These are phyloP conservation scores for Azemiops feae DNA, from an alignment of 2,113 vertebrate genomes.

Conservation along the genomic window DNA sequence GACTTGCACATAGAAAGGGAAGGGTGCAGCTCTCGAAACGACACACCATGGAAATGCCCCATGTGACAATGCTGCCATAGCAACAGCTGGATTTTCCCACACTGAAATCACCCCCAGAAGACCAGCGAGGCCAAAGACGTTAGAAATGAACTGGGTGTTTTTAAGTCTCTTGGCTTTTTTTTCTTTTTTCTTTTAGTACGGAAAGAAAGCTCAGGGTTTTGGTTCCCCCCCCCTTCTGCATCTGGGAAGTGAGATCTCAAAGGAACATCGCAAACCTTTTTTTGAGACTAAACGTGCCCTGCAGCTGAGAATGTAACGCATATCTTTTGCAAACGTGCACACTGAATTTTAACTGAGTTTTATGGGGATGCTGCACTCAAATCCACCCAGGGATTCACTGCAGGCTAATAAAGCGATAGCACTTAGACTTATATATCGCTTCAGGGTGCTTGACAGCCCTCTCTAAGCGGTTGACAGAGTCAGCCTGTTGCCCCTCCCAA, in stretches of 20 bases:
- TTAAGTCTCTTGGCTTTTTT: not conserved
- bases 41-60: not conserved
- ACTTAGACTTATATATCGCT: too few relatives aligned
- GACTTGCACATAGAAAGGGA: not conserved
- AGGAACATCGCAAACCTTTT: not conserved
- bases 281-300: not conserved
- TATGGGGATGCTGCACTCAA: not conserved
- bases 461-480: too few relatives aligned
- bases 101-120: slow-evolving; percentile 9
- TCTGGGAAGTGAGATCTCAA: not conserved
- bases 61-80: slow-evolving; percentile 57
- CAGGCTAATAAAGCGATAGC: not conserved
- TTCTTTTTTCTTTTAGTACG: not conserved
- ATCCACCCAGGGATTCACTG: not conserved
- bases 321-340: not conserved
- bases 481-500: too few relatives aligned
- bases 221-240: not conserved
- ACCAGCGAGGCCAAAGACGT: not conserved
- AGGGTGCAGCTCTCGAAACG: slow-evolving; percentile 12
- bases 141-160: not conserved
- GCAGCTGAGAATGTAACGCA: not conserved
- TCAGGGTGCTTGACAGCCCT: too few relatives aligned
- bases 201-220: not conserved
- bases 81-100: slow-evolving; percentile 63
- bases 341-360: not conserved